Conservation (phyloP, 30 jellyfish, hydroid and myxozoan species). For the Pelagia noctiluca region DNA sequence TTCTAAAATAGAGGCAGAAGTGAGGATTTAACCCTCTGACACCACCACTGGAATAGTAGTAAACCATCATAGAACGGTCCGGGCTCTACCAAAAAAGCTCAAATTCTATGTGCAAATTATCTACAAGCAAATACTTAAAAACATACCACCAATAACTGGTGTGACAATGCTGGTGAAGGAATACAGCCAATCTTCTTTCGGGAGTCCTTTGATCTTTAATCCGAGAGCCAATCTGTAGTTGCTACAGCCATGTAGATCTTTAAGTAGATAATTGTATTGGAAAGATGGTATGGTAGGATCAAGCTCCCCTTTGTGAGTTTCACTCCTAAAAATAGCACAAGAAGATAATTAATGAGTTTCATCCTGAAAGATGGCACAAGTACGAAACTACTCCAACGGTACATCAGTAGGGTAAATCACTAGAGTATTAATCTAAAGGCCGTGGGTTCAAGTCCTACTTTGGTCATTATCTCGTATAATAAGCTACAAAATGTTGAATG, state of each 20-base stretch:
- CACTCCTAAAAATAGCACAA: slow-evolving; percentile 44
- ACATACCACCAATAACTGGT: slow-evolving; percentile 44
- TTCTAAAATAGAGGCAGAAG: no score
- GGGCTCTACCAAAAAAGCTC: no score
- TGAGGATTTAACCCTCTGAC: no score
- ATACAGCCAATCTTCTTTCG: slow-evolving; percentile 48
- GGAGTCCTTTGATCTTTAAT: slow-evolving; percentile 8
- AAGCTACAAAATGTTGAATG: neutral
- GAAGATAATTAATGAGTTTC: neutral
- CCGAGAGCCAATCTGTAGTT: slow-evolving; percentile 63
- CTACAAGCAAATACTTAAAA: neutral
- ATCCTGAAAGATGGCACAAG: neutral
- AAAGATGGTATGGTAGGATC: slow-evolving; percentile 2
- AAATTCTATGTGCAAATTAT: no score
- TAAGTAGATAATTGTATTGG: neutral
- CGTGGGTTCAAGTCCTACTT: no score
- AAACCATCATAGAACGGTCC: no score
- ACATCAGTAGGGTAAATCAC: no score
- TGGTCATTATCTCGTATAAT: no score
- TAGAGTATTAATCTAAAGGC: no score
- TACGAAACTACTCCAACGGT: neutral
- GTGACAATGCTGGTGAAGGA: slow-evolving; percentile 44
- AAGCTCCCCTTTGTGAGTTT: slow-evolving; percentile 27
- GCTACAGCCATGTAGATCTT: slow-evolving; percentile 63
- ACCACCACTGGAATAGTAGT: no score